These are phyloP conservation scores for Neolamprologus longior DNA, from an alignment of 2,113 vertebrate genomes.

Conservation along the genomic window DNA sequence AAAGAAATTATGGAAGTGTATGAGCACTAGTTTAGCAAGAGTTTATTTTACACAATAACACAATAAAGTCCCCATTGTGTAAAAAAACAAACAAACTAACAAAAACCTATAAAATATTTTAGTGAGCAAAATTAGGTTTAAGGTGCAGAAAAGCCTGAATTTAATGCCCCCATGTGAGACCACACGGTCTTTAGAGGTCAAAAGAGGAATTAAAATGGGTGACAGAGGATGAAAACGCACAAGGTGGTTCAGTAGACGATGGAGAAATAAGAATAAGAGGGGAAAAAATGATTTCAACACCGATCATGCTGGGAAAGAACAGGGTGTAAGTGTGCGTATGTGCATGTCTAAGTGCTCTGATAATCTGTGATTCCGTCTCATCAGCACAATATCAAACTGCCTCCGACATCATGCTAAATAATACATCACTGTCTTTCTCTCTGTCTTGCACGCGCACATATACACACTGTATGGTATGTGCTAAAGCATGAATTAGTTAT, in stretches of 20 bases:
- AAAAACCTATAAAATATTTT: neutral
- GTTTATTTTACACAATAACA: neutral
- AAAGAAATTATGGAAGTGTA: neutral
- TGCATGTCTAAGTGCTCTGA: neutral
- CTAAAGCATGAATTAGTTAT: conserved; percentile 55
- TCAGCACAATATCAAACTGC: conserved; percentile 64
- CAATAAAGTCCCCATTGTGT: neutral
- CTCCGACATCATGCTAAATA: conserved; percentile 52
- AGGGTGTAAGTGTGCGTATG: neutral
- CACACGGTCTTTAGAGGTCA: neutral
- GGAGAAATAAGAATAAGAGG: neutral
- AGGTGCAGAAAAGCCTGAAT: neutral
- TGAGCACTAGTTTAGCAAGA: neutral
- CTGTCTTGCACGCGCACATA: neutral
- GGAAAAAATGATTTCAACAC: neutral
- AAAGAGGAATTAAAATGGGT: neutral
- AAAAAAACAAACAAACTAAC: neutral
- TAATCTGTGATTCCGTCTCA: conserved; percentile 60
- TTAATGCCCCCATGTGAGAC: neutral
- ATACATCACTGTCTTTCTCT: conserved; percentile 54
- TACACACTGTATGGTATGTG: conserved; percentile 30
- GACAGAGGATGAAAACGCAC: neutral
- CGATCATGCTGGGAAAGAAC: neutral
- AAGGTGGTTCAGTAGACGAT: neutral
- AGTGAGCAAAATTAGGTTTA: neutral